Percentiles rank a stretch among this genome's conserved stretches.
These are phyloP conservation scores for Cyclophora punctaria DNA, from an alignment of 2,888 invertebrate genomes.

Conservation along the genomic window DNA sequence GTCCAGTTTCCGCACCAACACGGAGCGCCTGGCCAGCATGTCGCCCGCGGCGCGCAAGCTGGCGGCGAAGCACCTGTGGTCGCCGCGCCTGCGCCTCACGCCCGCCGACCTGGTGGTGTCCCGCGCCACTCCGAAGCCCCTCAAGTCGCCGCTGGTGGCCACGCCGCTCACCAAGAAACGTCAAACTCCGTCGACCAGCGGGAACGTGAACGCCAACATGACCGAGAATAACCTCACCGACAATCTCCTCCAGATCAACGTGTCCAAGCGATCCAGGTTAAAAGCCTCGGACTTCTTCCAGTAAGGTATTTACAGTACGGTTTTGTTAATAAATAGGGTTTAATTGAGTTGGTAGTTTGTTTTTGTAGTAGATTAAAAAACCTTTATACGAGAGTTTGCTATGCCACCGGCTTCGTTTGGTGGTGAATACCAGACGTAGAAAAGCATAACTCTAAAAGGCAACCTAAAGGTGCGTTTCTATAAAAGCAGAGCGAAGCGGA, in stretches of 20 bases:
- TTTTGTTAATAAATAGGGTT: no score
- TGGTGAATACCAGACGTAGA: no score
- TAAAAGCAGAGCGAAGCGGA: no score
- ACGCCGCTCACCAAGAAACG: slow-evolving; percentile 29
- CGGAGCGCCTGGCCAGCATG: slow-evolving; percentile 91
- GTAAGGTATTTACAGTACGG: slow-evolving; percentile 9
- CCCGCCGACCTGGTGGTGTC: slow-evolving; percentile 54
- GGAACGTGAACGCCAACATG: slow-evolving; percentile 21
- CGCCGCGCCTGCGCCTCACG: slow-evolving; percentile 62
- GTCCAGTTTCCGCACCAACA: slow-evolving; percentile 73
- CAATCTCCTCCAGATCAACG: slow-evolving; percentile 86
- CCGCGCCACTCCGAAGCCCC: slow-evolving; percentile 42
- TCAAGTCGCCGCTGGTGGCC: slow-evolving; percentile 31
- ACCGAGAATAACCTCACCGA: slow-evolving; percentile 81
- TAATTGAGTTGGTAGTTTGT: neutral
- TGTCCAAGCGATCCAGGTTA: slow-evolving; percentile 82
- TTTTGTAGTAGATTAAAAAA: neutral
- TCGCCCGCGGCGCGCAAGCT: slow-evolving; percentile 95
- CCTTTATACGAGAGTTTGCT: no score
- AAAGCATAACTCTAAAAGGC: no score
- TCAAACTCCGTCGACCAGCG: slow-evolving; percentile 9
- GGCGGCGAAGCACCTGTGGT: slow-evolving; percentile 78
- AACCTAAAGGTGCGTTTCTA: no score
- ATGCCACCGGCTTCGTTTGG: no score
- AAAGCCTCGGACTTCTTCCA: slow-evolving; percentile 88